phyloP scores from a whole-genome alignment of 2,797 vertebrate species.

The Trichosurus vulpecula region DNA sequence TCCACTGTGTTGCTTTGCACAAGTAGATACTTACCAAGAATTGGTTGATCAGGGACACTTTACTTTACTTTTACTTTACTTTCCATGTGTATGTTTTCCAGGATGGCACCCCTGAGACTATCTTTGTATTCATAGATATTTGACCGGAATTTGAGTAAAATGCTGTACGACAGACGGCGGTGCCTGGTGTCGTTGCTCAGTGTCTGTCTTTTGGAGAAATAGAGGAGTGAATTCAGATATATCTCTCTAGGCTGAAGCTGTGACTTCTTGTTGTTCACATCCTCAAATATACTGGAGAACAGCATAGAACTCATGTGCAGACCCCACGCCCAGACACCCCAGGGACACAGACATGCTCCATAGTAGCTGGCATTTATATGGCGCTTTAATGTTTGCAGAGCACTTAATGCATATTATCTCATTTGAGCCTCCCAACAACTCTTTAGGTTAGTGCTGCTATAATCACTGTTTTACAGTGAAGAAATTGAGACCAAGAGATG shows the following conservation, averaged over 20 bases:
- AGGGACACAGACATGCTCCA: too few species aligned
- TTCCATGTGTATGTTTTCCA: background rate
- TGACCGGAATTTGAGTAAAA: too few species aligned
- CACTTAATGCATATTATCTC: background rate
- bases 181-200: background rate
- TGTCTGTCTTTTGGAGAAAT: background rate
- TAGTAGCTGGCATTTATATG: background rate
- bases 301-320: background rate
- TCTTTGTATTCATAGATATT: background rate
- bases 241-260: background rate
- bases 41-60: background rate
- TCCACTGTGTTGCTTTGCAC: background rate
- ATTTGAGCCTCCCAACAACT: background rate
- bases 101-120: background rate
- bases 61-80: background rate
- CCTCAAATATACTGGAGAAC: background rate
- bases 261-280: background rate
- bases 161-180: background rate
- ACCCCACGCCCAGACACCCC: background rate
- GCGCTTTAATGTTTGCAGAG: background rate
- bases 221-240: too few species aligned
- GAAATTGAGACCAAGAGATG: background rate
- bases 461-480: background rate
- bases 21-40: background rate
- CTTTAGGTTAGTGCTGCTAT: background rate